phyloP scores from a whole-genome alignment of 2,888 invertebrate species.

The Tanaodytes sp. region DNA sequence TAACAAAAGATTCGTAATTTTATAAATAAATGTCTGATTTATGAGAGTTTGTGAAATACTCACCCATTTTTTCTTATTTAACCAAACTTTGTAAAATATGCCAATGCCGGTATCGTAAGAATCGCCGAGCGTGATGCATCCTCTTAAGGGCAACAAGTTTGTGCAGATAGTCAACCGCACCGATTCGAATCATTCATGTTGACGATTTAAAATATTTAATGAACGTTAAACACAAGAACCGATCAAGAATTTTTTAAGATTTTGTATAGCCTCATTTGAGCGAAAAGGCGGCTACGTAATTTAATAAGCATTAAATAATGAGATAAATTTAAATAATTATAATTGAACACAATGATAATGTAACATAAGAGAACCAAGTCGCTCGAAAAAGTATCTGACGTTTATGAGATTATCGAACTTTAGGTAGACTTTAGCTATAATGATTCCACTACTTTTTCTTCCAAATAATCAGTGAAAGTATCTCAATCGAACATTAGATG shows the following conservation, averaged over 20 bases:
- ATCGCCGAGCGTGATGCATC: slow-evolving; percentile 16
- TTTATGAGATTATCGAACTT: slow-evolving; percentile 49
- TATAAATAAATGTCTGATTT: too few species aligned
- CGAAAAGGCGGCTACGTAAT: slow-evolving; percentile 32
- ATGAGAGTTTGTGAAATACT: too few species aligned
- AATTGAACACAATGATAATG: slow-evolving; percentile 13
- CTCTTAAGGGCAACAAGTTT: too few species aligned
- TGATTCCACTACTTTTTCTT: slow-evolving; percentile 52
- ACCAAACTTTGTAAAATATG: too few species aligned
- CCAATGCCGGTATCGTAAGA: too few species aligned
- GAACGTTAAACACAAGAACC: slow-evolving; percentile 33
- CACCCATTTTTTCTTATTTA: too few species aligned
- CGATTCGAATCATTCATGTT: slow-evolving; percentile 37
- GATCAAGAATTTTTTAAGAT: slow-evolving; percentile 45
- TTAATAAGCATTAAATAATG: slow-evolving; percentile 28
- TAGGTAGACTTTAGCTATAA: slow-evolving; percentile 50
- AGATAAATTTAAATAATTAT: slow-evolving; percentile 8
- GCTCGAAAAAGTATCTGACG: slow-evolving; percentile 45
- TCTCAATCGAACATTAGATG: slow-evolving; percentile 50
- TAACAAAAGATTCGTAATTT: too few species aligned
- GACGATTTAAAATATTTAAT: slow-evolving; percentile 45
- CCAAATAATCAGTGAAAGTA: slow-evolving; percentile 58
- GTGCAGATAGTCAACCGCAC: background rate
- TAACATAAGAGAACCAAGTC: slow-evolving; percentile 29
- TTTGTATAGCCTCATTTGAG: slow-evolving; percentile 50